A percentile compares a stretch with the other conserved stretches of the same genome.
phyloP scores from a whole-genome alignment of 2,113 vertebrate species.

The Leptobrachium ailaonicum region DNA sequence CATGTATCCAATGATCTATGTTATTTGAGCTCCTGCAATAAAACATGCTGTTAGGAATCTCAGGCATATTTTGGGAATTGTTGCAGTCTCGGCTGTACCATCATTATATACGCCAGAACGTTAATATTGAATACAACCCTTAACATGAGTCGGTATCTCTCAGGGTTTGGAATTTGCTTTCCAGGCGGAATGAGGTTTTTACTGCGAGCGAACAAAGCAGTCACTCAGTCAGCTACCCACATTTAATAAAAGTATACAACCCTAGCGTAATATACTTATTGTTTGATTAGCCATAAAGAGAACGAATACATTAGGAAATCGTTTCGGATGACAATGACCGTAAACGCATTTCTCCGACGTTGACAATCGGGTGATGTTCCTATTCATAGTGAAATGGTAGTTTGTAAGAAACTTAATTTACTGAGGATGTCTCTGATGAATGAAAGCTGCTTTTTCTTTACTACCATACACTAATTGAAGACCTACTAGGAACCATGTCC shows the following conservation, averaged over 20 bases:
- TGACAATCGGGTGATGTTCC: constrained; percentile 7
- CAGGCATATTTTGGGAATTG: too few species aligned
- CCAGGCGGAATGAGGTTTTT: constrained; percentile 4
- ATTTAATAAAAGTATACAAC: constrained; percentile 20
- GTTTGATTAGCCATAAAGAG: constrained; percentile 13
- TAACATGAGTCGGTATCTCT: background rate
- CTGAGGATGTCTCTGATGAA: constrained; percentile 41
- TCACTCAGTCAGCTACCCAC: constrained; percentile 8
- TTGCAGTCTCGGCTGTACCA: too few species aligned
- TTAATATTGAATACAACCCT: background rate
- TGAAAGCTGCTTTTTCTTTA: constrained; percentile 34
- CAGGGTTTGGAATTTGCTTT: background rate
- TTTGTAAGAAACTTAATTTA: constrained; percentile 46
- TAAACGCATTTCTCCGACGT: background rate
- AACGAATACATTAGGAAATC: too few species aligned
- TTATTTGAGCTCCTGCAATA: background rate
- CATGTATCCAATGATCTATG: too few species aligned
- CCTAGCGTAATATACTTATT: constrained; percentile 34
- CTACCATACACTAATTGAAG: constrained; percentile 43
- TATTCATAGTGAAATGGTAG: constrained; percentile 35
- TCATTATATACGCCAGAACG: background rate
- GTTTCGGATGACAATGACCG: constrained; percentile 14
- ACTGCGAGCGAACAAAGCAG: constrained; percentile 12
- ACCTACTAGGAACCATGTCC: constrained; percentile 35
- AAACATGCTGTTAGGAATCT: background rate